Percentiles rank a stretch among this genome's conserved stretches.
phyloP scores from a whole-genome alignment of 2,888 invertebrate species.

The Mactromeris polynyma region DNA sequence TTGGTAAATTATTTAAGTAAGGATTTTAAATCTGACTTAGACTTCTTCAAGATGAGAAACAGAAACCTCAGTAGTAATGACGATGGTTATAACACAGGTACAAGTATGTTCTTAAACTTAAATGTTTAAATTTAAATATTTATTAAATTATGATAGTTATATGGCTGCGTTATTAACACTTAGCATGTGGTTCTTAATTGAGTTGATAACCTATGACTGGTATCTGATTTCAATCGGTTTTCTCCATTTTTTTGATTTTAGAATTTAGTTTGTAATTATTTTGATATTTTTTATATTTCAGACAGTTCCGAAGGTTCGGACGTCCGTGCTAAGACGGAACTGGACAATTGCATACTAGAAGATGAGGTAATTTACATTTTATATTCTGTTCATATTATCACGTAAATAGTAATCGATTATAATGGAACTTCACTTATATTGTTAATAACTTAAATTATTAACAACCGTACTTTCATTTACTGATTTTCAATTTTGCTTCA shows the following conservation, averaged over 20 bases:
- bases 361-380: conserved; percentile 16
- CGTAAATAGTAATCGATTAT: too few species aligned
- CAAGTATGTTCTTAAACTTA: not conserved
- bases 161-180: not conserved
- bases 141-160: not conserved
- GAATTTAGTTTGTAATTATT: not conserved
- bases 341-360: not conserved
- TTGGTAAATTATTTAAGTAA: not conserved
- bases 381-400: not conserved
- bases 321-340: conserved; percentile 26
- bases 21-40: not conserved
- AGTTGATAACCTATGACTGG: too few species aligned
- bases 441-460: too few species aligned
- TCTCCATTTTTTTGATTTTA: not conserved
- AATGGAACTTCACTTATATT: too few species aligned
- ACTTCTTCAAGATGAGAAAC: not conserved
- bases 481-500: too few species aligned
- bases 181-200: not conserved
- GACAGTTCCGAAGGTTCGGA: conserved; percentile 71
- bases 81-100: conserved; percentile 1
- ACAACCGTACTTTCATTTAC: too few species aligned
- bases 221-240: not conserved
- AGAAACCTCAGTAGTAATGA: not conserved
- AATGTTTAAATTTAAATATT: not conserved
- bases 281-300: conserved; percentile 43